A percentile compares a stretch with the other conserved stretches of the same genome.
Evolutionary conservation across 2,113 vertebrate species (phyloP).

Genomic region (Sylvietta virens): DNA sequence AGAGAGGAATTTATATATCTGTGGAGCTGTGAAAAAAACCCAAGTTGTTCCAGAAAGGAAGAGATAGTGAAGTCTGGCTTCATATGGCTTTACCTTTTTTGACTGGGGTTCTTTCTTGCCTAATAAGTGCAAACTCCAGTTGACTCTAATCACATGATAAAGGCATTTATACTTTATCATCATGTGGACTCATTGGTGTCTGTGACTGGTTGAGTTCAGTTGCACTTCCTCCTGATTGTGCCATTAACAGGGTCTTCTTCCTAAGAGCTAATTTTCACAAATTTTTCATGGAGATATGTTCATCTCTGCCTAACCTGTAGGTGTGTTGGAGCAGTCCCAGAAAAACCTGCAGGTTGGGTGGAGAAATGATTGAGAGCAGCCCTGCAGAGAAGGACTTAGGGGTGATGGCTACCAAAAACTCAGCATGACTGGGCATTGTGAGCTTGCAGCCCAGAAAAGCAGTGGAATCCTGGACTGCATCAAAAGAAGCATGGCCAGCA

Average conservation of each 20-base stretch:
- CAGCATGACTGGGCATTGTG: not conserved
- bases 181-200: not conserved
- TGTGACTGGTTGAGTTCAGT: not conserved
- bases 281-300: not conserved
- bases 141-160: not conserved
- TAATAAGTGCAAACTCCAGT: not conserved
- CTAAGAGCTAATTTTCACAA: not conserved
- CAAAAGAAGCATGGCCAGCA: not conserved
- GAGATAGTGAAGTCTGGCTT: not conserved
- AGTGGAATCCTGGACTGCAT: not conserved
- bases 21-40: fast-evolving
- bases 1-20: not conserved
- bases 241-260: not conserved
- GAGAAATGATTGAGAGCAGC: not conserved
- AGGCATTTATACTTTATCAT: not conserved
- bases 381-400: not conserved
- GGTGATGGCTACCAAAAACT: not conserved
- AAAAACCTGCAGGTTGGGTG: not conserved
- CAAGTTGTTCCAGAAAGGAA: not conserved
- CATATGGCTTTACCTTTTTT: not conserved
- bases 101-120: not conserved
- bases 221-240: not conserved
- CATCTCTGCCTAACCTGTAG: not conserved
- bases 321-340: not conserved
- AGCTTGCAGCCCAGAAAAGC: not conserved